Conservation (phyloP, 2,797 vertebrate genomes). For the Caiman crocodilus region DNA sequence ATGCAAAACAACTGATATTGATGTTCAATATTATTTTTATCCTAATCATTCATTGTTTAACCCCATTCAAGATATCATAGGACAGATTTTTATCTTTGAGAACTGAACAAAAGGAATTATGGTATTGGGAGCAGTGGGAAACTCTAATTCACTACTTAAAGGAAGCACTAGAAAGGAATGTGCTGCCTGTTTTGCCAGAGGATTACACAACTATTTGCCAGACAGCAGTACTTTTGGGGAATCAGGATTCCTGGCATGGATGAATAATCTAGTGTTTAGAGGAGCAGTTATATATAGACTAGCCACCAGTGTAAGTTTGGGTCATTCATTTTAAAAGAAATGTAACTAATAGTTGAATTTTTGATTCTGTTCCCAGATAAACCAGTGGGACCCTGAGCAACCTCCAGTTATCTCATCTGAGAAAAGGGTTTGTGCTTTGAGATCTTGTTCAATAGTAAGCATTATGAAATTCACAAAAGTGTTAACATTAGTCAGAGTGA, state of each 20-base stretch:
- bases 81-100: neutral
- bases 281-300: neutral
- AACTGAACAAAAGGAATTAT: neutral
- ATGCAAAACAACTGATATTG: neutral
- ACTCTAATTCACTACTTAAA: neutral
- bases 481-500: neutral
- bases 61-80: neutral
- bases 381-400: neutral
- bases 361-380: neutral
- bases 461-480: neutral
- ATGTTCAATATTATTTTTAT: neutral
- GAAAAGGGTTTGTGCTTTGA: neutral
- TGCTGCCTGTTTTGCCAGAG: neutral
- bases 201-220: neutral
- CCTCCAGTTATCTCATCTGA: neutral
- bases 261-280: neutral
- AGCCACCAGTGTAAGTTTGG: neutral
- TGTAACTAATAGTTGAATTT: neutral
- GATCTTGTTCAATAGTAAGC: neutral
- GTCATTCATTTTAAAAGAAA: neutral
- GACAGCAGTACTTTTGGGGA: neutral
- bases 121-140: neutral
- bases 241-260: neutral
- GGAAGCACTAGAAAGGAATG: neutral
- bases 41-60: neutral